A percentile compares a stretch with the other conserved stretches of the same genome.
These are phyloP conservation scores for Microtus pennsylvanicus DNA, from an alignment of 2,113 vertebrate genomes.

Conservation along the genomic window DNA sequence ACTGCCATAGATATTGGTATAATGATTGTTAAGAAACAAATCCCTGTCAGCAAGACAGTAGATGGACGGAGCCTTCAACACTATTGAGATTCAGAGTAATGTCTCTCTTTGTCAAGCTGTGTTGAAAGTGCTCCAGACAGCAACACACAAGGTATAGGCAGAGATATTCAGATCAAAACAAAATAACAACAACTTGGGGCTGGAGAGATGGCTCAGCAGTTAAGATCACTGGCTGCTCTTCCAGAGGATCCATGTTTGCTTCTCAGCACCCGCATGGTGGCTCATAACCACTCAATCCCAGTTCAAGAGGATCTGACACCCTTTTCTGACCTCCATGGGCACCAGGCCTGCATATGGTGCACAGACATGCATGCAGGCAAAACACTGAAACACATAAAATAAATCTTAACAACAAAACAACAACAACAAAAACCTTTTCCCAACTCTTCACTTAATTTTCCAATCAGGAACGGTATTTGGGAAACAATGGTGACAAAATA, in stretches of 20 bases:
- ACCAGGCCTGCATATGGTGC: background rate
- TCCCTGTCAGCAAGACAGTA: background rate
- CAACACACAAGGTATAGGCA: background rate
- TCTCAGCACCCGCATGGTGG: background rate
- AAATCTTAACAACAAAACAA: background rate
- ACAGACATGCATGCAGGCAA: background rate
- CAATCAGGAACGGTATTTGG: constrained; percentile 33
- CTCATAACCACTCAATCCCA: background rate
- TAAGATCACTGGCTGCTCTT: background rate
- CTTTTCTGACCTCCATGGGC: background rate
- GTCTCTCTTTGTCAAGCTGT: constrained; percentile 27
- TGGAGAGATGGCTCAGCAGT: background rate
- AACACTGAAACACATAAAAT: background rate
- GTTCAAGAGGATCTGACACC: background rate
- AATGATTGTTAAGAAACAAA: constrained; percentile 16
- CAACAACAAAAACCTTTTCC: background rate
- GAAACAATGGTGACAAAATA: constrained; percentile 37
- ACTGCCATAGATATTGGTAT: background rate
- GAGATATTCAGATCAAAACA: background rate
- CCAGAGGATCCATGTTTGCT: background rate
- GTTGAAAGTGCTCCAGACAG: background rate
- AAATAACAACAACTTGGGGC: background rate
- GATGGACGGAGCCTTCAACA: constrained; percentile 2
- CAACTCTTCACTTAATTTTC: constrained; percentile 47
- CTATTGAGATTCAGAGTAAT: constrained; percentile 54